Evolutionary conservation across 2,888 invertebrate species (phyloP), one percentile per base, ranked within the genome.

Genomic region (Colostygia pectinataria): DNA sequence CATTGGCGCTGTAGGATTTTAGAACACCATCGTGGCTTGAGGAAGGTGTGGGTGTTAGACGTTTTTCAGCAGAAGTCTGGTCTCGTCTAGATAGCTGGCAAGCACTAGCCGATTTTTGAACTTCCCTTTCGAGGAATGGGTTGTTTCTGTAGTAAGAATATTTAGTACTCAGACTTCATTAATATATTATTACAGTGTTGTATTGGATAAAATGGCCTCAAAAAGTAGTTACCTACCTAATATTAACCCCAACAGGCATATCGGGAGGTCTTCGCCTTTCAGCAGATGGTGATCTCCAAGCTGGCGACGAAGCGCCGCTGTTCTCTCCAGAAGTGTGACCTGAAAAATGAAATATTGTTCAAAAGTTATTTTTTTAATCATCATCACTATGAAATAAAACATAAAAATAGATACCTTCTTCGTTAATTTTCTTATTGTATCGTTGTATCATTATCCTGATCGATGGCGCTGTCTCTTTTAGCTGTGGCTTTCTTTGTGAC

Each of bases 391-490:
- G 10, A 7, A 4, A 33, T 20, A 6, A 6, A 2, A 10, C 2
- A 4, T 8, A 28, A 15, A 29, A 6, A 20, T 20, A 39, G 20
- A 36, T 76, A 77, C 91, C 91, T 78, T 92, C 91, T 75, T 92
- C 92, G 52, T 90, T 90, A 41, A 93, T 83, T 66, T 92, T 92
- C 74, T 93, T 92, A 68, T 93, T 93, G 64, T 94, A 94, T 58
- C 92, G 91, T 32, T 93, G 93, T 65, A 94, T 92, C 93, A 94
- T 95, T 44, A 93, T 90, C 32, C 92, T 82, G 28, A 95, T 94
- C 31, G 93, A 93, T 0, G 94, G 94, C 0, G 94, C 93, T 10
- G 93, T 92, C 67, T 94, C 94, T 65, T 93, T 94, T 0, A 85
- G 68, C 10, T 89, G 81, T 7, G 85, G 85, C 53, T 87, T 88